These are phyloP conservation scores for Agrilus biguttatus DNA, from an alignment of 2,888 invertebrate species.

Conservation along the genomic window DNA sequence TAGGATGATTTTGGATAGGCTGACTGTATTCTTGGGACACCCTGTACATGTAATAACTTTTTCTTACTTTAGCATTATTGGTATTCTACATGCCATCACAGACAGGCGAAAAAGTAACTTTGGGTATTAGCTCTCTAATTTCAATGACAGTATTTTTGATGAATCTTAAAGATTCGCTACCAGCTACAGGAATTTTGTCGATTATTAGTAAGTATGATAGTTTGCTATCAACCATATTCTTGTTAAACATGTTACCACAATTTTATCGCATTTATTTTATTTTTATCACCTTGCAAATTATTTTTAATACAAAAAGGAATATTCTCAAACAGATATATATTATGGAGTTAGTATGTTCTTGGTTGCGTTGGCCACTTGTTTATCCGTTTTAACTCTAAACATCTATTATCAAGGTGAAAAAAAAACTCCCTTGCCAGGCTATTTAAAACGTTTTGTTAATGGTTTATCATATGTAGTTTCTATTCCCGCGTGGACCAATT, in stretches of 20 bases:
- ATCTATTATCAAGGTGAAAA: slow-evolving; percentile 74
- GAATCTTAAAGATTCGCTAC: slow-evolving; percentile 76
- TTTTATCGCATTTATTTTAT: too few species aligned
- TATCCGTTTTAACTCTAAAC: slow-evolving; percentile 73
- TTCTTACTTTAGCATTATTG: slow-evolving; percentile 46
- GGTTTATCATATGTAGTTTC: too few species aligned
- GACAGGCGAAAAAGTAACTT: slow-evolving; percentile 75
- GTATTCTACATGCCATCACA: slow-evolving; percentile 83
- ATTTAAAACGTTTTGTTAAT: too few species aligned
- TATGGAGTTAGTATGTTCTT: slow-evolving; percentile 72
- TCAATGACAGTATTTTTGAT: slow-evolving; percentile 82
- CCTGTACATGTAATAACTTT: too few species aligned
- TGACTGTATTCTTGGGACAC: too few species aligned
- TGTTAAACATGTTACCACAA: too few species aligned
- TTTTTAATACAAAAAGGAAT: too few species aligned
- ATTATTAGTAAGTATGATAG: slow-evolving; percentile 55
- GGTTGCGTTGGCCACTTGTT: slow-evolving; percentile 65
- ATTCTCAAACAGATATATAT: slow-evolving; percentile 46
- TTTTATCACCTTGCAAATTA: too few species aligned
- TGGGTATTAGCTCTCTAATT: slow-evolving; percentile 73
- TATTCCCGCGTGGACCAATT: too few species aligned
- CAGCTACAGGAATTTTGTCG: slow-evolving; percentile 77
- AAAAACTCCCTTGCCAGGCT: slow-evolving; percentile 19
- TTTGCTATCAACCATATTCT: too few species aligned
- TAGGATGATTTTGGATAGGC: too few species aligned